Evolutionary conservation across 2,113 vertebrate genomes (phyloP).

Genomic region (Dipodomys merriami): DNA sequence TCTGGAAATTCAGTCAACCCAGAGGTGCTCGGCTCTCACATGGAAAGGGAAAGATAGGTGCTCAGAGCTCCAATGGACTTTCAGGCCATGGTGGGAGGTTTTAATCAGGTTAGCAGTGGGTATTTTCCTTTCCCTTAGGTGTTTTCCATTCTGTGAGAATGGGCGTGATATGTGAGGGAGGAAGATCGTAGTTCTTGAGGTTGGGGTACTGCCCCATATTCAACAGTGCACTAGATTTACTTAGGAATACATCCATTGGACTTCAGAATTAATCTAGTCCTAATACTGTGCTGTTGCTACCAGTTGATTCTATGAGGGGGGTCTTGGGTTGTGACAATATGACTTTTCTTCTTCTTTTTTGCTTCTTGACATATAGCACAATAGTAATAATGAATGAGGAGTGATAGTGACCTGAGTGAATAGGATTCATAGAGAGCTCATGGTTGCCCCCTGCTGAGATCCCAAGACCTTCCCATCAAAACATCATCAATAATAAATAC

Average conservation of each 20-base stretch:
- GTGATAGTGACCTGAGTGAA: neutral
- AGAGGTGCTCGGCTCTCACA: neutral
- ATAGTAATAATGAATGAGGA: neutral
- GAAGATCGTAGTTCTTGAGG: no score
- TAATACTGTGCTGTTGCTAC: neutral
- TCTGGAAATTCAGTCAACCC: neutral
- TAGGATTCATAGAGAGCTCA: neutral
- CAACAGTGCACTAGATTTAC: neutral
- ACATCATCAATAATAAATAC: constrained; percentile 36
- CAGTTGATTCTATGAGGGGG: neutral
- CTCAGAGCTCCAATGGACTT: neutral
- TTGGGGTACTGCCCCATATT: neutral
- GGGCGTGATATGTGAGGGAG: neutral
- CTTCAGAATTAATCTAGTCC: neutral
- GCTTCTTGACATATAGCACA: neutral
- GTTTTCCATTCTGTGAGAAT: neutral
- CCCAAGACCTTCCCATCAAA: constrained; percentile 61
- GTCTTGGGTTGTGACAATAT: neutral
- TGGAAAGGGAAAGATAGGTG: neutral
- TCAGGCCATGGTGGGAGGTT: neutral
- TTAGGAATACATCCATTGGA: neutral
- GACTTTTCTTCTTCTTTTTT: neutral
- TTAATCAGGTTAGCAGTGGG: neutral
- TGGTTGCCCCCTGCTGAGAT: constrained; percentile 54
- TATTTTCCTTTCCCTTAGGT: neutral